phyloP scores from a whole-genome alignment of 2,113 vertebrate genomes.

The Naja naja region DNA sequence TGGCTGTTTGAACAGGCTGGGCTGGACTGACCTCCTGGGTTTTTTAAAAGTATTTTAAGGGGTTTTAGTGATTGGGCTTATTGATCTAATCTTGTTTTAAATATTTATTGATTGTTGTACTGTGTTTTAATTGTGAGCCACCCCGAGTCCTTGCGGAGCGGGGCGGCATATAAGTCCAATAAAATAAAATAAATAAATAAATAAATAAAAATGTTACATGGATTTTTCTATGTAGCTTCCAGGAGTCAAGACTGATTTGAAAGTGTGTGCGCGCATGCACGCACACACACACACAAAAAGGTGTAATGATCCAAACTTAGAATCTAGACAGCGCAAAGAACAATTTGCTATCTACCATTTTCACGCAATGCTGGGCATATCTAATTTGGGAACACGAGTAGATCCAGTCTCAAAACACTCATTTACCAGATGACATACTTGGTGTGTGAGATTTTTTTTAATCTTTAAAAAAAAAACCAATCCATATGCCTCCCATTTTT shows the following conservation, averaged over 20 bases:
- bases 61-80: too few relatives aligned
- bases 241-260: background rate
- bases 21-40: too few relatives aligned
- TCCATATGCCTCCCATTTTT: background rate
- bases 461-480: background rate
- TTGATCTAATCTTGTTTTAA: too few relatives aligned
- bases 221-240: background rate
- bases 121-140: too few relatives aligned
- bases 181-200: too few relatives aligned
- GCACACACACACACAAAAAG: background rate
- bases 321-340: slow-evolving; percentile 47
- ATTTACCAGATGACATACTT: background rate
- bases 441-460: background rate
- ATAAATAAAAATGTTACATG: too few relatives aligned
- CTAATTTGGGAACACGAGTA: background rate
- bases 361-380: slow-evolving; percentile 43
- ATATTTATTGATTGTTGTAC: too few relatives aligned
- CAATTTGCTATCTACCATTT: slow-evolving; percentile 67
- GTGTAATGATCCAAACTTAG: background rate
- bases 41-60: too few relatives aligned
- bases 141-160: too few relatives aligned
- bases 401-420: background rate
- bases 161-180: too few relatives aligned
- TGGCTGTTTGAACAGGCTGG: too few relatives aligned
- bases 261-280: background rate